Conservation (phyloP, 2,888 invertebrate species). For the Hydrotaea diabolus region DNA sequence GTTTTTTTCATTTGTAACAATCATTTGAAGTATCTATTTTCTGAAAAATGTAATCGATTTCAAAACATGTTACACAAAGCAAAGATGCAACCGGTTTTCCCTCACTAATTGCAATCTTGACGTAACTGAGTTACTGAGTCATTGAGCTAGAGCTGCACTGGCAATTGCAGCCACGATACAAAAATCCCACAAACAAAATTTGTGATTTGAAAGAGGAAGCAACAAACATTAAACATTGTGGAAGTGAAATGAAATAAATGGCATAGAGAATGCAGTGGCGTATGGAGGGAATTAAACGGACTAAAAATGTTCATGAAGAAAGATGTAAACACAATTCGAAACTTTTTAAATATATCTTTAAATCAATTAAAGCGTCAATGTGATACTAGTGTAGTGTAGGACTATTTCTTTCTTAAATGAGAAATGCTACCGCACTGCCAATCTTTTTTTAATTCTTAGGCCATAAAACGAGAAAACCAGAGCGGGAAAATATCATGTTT, state of each 20-base stretch:
- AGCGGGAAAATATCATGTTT: too few species aligned
- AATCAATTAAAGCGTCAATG: too few species aligned
- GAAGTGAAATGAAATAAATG: not conserved
- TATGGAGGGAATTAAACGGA: too few species aligned
- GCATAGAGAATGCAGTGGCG: too few species aligned
- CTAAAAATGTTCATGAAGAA: too few species aligned
- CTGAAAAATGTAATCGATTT: slow-evolving; percentile 50
- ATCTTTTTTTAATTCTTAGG: too few species aligned
- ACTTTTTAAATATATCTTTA: too few species aligned
- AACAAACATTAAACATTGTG: not conserved
- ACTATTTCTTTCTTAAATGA: too few species aligned
- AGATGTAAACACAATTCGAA: too few species aligned
- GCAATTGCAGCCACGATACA: not conserved
- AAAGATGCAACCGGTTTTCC: slow-evolving; percentile 36
- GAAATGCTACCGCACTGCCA: too few species aligned
- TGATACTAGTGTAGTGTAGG: too few species aligned
- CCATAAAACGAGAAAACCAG: too few species aligned
- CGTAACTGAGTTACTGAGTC: slow-evolving; percentile 57
- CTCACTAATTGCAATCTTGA: not conserved
- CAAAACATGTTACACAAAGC: slow-evolving; percentile 38
- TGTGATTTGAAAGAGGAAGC: not conserved
- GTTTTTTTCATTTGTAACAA: not conserved
- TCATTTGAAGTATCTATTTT: slow-evolving; percentile 13
- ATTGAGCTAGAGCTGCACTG: slow-evolving; percentile 35
- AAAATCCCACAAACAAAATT: not conserved